Percentiles rank a stretch among this genome's conserved stretches.
Conservation (phyloP, 2,888 invertebrate species). For the Choristoneura rosaceana region DNA sequence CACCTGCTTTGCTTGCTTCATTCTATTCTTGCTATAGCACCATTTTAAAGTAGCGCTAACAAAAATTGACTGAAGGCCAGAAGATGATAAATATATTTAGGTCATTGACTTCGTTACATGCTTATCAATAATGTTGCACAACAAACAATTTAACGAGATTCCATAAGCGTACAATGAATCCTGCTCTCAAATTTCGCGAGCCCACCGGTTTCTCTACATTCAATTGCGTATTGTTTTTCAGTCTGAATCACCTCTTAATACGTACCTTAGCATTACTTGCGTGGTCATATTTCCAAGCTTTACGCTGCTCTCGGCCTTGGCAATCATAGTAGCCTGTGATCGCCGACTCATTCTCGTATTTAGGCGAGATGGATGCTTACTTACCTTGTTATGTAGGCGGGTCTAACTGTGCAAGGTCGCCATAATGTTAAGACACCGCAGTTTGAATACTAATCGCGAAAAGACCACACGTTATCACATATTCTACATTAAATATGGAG, state of each 20-base stretch:
- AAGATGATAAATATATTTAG: background rate
- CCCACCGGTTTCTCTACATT: background rate
- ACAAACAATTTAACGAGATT: background rate
- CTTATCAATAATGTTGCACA: slow-evolving; percentile 10
- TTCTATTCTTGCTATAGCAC: background rate
- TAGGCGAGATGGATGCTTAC: slow-evolving; percentile 56
- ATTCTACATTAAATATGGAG: background rate
- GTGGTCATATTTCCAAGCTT: slow-evolving; percentile 21
- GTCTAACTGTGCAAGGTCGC: slow-evolving; percentile 70
- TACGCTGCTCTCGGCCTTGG: slow-evolving; percentile 57
- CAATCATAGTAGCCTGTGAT: slow-evolving; percentile 61
- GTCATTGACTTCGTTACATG: slow-evolving; percentile 4
- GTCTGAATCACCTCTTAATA: background rate
- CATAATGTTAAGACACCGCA: slow-evolving; percentile 49
- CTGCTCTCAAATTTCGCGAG: slow-evolving; percentile 3
- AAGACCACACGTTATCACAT: slow-evolving; percentile 16
- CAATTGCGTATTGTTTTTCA: background rate
- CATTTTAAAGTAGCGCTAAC: background rate
- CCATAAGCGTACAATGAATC: background rate
- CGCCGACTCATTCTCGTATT: slow-evolving; percentile 60
- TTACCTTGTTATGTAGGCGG: slow-evolving; percentile 73
- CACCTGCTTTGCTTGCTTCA: background rate
- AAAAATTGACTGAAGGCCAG: background rate
- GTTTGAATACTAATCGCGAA: slow-evolving; percentile 53
- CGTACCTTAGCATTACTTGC: background rate